phyloP scores from a whole-genome alignment of 2,113 vertebrate genomes.

The Ornithorhynchus anatinus region DNA sequence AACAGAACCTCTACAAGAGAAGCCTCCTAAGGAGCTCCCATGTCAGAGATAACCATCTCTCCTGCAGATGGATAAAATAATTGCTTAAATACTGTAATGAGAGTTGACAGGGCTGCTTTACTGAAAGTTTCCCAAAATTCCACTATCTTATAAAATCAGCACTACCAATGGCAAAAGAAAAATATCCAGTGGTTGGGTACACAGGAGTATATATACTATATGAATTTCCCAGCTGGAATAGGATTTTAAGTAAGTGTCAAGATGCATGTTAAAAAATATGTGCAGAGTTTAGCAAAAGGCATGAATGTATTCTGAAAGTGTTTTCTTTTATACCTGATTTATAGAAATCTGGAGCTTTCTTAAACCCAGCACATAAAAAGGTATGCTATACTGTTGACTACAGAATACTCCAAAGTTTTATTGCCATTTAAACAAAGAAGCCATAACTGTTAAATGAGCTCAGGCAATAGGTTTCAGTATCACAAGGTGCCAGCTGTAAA shows the following conservation, averaged over 20 bases:
- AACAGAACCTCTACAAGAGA: not conserved
- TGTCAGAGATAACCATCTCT: not conserved
- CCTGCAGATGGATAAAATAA: conserved; percentile 19
- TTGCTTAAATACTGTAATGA: conserved; percentile 7
- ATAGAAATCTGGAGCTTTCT: conserved; percentile 71
- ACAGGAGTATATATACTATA: conserved; percentile 28
- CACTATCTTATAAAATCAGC: not conserved
- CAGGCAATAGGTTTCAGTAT: conserved; percentile 82
- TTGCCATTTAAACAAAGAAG: conserved; percentile 86
- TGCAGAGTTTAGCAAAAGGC: conserved; percentile 52
- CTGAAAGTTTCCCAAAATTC: not conserved
- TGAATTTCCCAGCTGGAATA: conserved; percentile 41
- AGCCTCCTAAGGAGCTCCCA: not conserved
- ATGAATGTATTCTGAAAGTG: conserved; percentile 68
- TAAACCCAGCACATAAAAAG: conserved; percentile 79
- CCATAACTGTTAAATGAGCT: conserved; percentile 84
- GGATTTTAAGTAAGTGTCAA: conserved; percentile 65
- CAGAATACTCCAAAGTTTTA: conserved; percentile 82
- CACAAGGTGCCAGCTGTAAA: conserved; percentile 84
- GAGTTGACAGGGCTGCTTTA: too few relatives aligned
- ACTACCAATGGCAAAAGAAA: conserved; percentile 8
- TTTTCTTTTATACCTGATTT: conserved; percentile 67
- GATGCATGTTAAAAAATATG: conserved; percentile 57
- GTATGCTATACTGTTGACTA: conserved; percentile 77
- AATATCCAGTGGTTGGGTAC: not conserved